Base-by-base conservation (phyloP, 2,797 vertebrate species). In the Cryptoblepharus egeriae region DNA sequence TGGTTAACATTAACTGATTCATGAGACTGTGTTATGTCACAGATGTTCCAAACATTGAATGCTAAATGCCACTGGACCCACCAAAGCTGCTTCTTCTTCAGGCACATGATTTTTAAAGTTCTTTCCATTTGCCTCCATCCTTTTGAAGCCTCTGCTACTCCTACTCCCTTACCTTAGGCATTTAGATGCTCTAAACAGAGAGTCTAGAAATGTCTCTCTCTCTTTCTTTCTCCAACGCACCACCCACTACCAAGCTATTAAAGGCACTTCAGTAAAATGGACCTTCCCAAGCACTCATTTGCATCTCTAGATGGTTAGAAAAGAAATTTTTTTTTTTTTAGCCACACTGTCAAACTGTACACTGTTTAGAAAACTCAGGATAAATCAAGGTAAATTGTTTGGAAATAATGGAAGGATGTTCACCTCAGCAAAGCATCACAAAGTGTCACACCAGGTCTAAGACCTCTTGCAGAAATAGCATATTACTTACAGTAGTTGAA, bases 201-300 rank as follows among this genome's bases (percentile, higher is more conserved):
- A 26, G 39, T 67, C 63, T 65, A 65, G 26, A 37, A n/a, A 67
- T 35, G 12, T 30, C 28, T 49, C 13, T 37, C 26, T 24, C 61
- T 60, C 30, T 73, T 13, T 24, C 24, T 67, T 30, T 68, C 35
- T 57, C 68, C 55, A 37, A 28, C 72, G 7, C 28, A 67, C 37
- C 61, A 74, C 52, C 49, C 68, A 81, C 68, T 26, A 77, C 52
- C 71, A 45, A 73, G 30, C 39, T 77, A 68, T 81, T 81, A 57
- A 77, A 71, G 64, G 67, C 60, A 65, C 37, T 60, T 81, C 61
- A 60, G 45, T n/a, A 58, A 60, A 73, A 77, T 60, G 61, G 61
- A 39, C 24, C 30, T 81, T 77, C 61, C 60, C 37, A 85, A 77
- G 61, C 52, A 77, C 63, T 73, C 24, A 42, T 35, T 39, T 42